Conservation (phyloP, 2,113 vertebrate genomes). For the Actinemys pallida region DNA sequence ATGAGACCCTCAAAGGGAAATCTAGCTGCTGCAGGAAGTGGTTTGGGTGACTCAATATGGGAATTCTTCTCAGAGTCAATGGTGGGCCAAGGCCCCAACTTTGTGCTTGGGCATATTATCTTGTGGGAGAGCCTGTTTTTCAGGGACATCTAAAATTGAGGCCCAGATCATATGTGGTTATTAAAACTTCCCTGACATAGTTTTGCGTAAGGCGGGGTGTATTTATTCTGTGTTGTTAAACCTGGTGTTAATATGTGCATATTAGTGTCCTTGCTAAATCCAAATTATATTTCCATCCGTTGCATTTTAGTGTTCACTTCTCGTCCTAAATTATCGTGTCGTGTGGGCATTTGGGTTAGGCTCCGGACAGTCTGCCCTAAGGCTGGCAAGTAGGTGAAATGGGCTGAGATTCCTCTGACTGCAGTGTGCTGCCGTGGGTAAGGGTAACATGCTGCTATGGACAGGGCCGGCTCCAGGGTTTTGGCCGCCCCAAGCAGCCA, state of each 20-base stretch:
- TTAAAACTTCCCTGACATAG: not conserved
- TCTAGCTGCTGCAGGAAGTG: not conserved
- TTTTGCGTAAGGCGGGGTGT: not conserved
- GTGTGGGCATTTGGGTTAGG: not conserved
- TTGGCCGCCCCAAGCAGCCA: too few relatives aligned
- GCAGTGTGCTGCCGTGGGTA: not conserved
- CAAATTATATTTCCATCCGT: not conserved
- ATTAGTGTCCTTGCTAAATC: not conserved
- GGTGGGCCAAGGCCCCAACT: not conserved
- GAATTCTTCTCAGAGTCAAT: not conserved
- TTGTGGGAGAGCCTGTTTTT: not conserved
- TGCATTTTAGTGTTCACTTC: not conserved
- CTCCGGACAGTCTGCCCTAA: not conserved
- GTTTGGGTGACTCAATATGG: not conserved
- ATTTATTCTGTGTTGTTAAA: not conserved
- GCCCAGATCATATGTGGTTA: accelerated
- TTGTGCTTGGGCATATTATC: not conserved
- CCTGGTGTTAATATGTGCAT: not conserved
- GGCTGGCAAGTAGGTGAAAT: not conserved
- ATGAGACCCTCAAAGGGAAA: not conserved
- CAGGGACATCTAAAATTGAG: not conserved
- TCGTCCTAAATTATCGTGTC: not conserved
- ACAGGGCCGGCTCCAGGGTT: not conserved
- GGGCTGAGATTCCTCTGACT: not conserved
- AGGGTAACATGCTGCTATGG: not conserved